phyloP scores from a whole-genome alignment of 2,113 vertebrate genomes.

The Turnix velox region DNA sequence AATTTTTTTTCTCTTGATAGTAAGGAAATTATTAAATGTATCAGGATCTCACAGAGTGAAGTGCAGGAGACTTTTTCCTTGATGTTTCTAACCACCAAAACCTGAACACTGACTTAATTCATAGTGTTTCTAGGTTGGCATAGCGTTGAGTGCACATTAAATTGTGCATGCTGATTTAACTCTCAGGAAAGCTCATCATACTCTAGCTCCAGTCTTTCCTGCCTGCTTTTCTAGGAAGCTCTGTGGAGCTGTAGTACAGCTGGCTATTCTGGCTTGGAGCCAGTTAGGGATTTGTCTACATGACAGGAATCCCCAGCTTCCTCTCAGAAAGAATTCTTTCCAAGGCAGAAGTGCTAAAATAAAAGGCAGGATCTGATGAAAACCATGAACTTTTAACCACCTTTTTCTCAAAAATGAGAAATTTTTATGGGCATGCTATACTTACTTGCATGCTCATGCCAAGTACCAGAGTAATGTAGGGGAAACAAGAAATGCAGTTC shows the following conservation, averaged over 20 bases:
- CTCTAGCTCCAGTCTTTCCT: neutral
- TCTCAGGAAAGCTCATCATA: neutral
- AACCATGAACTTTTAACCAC: neutral
- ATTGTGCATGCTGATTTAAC: neutral
- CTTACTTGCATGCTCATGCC: neutral
- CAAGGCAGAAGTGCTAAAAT: neutral
- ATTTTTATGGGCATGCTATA: neutral
- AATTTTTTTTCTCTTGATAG: fast-evolving
- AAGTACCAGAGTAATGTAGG: neutral
- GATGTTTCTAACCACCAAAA: neutral
- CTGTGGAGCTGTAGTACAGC: neutral
- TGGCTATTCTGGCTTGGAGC: constrained; percentile 3
- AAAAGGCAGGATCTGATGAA: neutral
- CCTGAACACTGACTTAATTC: neutral
- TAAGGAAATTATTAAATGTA: neutral
- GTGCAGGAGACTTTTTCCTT: neutral
- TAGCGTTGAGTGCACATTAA: neutral
- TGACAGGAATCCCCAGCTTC: constrained; percentile 1
- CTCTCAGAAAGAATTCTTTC: neutral
- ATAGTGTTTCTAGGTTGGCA: neutral
- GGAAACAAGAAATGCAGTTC: neutral
- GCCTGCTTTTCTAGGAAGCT: neutral
- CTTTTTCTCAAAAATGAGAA: neutral
- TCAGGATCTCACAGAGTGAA: neutral
- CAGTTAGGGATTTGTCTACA: neutral